A percentile compares a stretch with the other conserved stretches of the same genome.
Evolutionary conservation across 2,797 vertebrate species (phyloP).

Genomic region (Tokudaia tokunoshimensis): DNA sequence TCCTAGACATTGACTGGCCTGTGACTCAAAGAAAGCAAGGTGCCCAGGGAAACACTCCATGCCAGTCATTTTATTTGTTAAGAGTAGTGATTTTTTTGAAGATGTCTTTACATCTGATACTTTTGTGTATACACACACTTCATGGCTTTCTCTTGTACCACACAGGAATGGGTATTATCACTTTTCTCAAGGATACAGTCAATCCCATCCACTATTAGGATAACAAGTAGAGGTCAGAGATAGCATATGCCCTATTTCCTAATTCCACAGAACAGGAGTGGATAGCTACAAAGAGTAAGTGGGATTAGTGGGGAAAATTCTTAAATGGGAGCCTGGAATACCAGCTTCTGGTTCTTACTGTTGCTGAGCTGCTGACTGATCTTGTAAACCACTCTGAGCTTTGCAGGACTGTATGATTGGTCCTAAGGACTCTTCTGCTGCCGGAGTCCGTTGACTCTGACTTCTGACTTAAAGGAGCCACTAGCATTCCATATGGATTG

Average conservation of each 20-base stretch:
- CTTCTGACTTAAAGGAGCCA: conserved; percentile 11
- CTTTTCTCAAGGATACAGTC: neutral
- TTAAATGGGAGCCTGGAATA: neutral
- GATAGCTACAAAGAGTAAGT: conserved; percentile 8
- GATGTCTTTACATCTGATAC: neutral
- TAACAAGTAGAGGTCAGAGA: neutral
- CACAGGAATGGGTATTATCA: neutral
- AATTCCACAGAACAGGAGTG: conserved; percentile 30
- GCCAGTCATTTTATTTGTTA: neutral
- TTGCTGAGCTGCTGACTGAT: neutral
- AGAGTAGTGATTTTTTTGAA: neutral
- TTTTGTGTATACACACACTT: neutral
- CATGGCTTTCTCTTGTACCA: neutral
- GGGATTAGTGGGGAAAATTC: neutral
- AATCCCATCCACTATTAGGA: neutral
- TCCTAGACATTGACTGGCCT: neutral
- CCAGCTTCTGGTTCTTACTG: neutral
- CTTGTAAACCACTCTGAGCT: neutral
- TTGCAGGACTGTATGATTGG: neutral
- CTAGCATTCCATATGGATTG: neutral
- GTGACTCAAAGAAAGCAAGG: neutral
- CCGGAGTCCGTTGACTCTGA: neutral
- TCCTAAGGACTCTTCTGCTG: neutral
- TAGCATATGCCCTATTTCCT: neutral
- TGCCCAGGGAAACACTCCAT: neutral